Base-by-base conservation (phyloP, 1,140 invertebrate species). In the Batillaria attramentaria region DNA sequence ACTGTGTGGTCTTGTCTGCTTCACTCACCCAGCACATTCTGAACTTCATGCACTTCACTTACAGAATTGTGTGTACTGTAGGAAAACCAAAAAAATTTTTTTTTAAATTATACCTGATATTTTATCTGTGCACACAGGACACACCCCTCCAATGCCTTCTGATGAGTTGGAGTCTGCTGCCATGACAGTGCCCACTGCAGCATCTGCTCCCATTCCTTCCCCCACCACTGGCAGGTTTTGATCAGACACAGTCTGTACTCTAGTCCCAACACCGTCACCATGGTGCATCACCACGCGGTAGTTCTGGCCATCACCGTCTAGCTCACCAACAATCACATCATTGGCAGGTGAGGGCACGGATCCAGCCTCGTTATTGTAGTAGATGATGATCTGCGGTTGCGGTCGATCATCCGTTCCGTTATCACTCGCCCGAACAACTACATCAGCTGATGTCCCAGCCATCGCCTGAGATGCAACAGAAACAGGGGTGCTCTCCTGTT, bases 41-140 rank as follows among this genome's bases (percentile, higher is more conserved):
- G n/a, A n/a, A n/a, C n/a, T n/a, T n/a, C n/a, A n/a, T n/a, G n/a
- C n/a, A n/a, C n/a, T n/a, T n/a, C n/a, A n/a, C n/a, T n/a, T n/a
- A n/a, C n/a, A n/a, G n/a, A n/a, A n/a, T n/a, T n/a, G n/a, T n/a
- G n/a, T n/a, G n/a, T n/a, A n/a, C n/a, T n/a, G n/a, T n/a, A n/a
- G n/a, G n/a, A n/a, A n/a, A n/a, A n/a, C n/a, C n/a, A n/a, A n/a
- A n/a, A n/a, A n/a, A n/a, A n/a, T n/a, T n/a, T n/a, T n/a, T n/a
- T n/a, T 10, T 20, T 8, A 3, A 5, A 65, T 54, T 66, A 16
- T 68, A 89, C 87, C 87, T 84, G 88, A 89, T 31, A 89, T 76
- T 78, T 81, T 85, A 70, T 89, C 88, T 28, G 86, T 84, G 86
- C 88, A 89, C 0, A 89, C 77, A 6, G 88, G 88, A 80, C 88